Conservation (phyloP, 2,797 vertebrate genomes). For the Glyptemys insculpta region DNA sequence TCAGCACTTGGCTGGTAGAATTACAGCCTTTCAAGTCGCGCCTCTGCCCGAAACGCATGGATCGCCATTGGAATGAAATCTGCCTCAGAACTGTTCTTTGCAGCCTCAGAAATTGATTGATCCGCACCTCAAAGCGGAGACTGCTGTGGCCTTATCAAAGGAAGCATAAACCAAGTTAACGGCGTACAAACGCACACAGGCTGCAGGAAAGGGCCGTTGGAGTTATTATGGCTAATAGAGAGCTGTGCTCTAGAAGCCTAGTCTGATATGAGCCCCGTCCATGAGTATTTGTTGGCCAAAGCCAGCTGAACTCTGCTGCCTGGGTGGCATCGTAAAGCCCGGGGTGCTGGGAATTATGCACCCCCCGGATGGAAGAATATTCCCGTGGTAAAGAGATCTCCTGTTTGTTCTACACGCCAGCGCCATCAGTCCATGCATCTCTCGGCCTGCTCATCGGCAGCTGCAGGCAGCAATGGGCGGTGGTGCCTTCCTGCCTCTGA, state of each 20-base stretch:
- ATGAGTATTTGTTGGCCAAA: background rate
- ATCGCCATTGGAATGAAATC: background rate
- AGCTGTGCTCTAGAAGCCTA: background rate
- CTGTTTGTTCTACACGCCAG: rapidly evolving
- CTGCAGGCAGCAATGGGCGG: background rate
- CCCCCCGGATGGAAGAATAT: rapidly evolving
- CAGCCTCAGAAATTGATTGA: background rate
- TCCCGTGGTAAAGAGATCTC: rapidly evolving
- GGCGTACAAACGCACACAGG: background rate
- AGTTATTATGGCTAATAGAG: background rate
- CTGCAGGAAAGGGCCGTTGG: background rate
- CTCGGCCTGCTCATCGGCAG: background rate
- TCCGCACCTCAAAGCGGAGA: background rate
- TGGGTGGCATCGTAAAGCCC: background rate
- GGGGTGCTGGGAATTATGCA: rapidly evolving
- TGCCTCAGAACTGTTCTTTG: background rate
- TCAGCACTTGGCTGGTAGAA: rapidly evolving
- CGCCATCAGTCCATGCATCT: rapidly evolving
- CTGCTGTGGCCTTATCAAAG: background rate
- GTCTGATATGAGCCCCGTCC: background rate
- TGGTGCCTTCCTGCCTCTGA: too few species aligned
- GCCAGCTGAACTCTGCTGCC: background rate
- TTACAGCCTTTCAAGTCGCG: background rate
- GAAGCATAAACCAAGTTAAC: background rate
- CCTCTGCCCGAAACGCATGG: background rate